phyloP scores from a whole-genome alignment of 2,888 invertebrate species.

The Argyra leucocephala region DNA sequence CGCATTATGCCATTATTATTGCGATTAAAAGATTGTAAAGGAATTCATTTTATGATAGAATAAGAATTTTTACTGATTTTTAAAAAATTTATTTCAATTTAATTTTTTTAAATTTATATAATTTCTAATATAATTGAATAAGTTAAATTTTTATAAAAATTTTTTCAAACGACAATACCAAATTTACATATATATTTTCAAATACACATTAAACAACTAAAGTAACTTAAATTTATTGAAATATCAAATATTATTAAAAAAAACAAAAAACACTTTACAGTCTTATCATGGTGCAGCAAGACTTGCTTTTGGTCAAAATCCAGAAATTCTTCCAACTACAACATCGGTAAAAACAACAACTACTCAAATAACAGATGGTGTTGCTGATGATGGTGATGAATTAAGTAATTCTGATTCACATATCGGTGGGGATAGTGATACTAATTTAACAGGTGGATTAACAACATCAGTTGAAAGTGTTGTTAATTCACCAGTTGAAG shows the following conservation, averaged over 20 bases:
- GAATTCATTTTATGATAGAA: too few relatives aligned
- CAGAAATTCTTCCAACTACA: conserved; percentile 41
- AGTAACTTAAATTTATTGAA: too few relatives aligned
- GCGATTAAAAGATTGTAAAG: too few relatives aligned
- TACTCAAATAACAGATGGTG: conserved; percentile 19
- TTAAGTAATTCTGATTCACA: background rate
- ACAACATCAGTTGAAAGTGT: conserved; percentile 12
- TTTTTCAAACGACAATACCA: too few relatives aligned
- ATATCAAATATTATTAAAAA: conserved; percentile 14
- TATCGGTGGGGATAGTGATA: background rate
- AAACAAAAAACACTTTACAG: conserved; percentile 34
- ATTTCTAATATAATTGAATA: too few relatives aligned
- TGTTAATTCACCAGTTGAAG: conserved; percentile 6
- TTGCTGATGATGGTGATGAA: background rate
- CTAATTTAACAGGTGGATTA: background rate
- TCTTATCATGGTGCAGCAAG: conserved; percentile 55
- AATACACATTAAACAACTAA: too few relatives aligned
- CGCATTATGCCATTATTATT: too few relatives aligned
- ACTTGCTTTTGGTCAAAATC: conserved; percentile 46
- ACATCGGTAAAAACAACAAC: conserved; percentile 29
- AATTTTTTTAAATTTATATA: too few relatives aligned
- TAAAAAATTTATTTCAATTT: too few relatives aligned
- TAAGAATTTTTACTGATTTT: too few relatives aligned
- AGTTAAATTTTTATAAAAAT: too few relatives aligned
- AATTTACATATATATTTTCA: too few relatives aligned